A percentile compares a stretch with the other conserved stretches of the same genome.
Evolutionary conservation across 2,113 vertebrate genomes (phyloP).

Genomic region (Excalfactoria chinensis): DNA sequence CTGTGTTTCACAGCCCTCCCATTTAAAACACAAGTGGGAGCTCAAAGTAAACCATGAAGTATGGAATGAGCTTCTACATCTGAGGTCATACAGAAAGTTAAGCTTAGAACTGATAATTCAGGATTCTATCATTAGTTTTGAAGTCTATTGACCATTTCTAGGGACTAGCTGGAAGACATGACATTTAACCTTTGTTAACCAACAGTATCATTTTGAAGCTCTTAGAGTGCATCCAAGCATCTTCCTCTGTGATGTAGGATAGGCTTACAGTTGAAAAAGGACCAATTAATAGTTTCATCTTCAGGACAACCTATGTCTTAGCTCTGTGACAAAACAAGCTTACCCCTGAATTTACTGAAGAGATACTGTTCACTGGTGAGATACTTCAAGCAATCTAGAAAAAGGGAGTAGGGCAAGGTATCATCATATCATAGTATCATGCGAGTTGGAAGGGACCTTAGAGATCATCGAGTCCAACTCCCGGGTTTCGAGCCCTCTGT

Average conservation of each 20-base stretch:
- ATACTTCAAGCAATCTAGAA: neutral
- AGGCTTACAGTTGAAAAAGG: neutral
- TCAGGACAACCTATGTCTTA: neutral
- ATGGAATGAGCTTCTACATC: neutral
- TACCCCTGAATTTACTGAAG: neutral
- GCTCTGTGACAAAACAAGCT: neutral
- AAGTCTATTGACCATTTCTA: neutral
- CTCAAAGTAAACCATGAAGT: neutral
- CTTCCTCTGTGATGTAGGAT: neutral
- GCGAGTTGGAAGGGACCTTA: too few relatives aligned
- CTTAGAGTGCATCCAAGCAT: neutral
- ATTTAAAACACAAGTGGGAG: neutral
- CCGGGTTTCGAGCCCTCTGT: too few relatives aligned
- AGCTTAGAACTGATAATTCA: neutral
- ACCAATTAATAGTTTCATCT: neutral
- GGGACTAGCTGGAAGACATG: neutral
- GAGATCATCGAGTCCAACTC: too few relatives aligned
- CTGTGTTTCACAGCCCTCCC: neutral
- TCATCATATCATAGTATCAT: too few relatives aligned
- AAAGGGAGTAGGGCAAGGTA: neutral
- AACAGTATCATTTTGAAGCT: neutral
- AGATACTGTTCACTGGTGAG: neutral
- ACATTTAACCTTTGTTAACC: neutral
- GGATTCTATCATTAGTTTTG: neutral
- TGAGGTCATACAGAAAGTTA: neutral